Evolutionary conservation across 2,113 vertebrate species (phyloP).

Genomic region (Prunella fulvescens): DNA sequence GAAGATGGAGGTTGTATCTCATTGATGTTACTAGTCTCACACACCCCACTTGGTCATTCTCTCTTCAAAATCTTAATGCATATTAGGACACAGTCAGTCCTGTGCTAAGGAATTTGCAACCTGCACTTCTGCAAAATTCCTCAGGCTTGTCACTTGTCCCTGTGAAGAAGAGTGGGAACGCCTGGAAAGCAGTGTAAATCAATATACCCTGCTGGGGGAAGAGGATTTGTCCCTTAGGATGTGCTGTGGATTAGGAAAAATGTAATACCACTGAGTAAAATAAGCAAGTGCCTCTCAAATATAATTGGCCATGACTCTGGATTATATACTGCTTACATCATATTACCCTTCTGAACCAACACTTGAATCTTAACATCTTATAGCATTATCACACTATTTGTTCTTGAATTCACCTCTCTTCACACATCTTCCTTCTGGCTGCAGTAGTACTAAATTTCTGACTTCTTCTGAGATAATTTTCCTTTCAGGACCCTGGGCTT

Average conservation of each 20-base stretch:
- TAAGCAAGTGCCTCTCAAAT: background rate
- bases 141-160: background rate
- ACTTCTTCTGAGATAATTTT: background rate
- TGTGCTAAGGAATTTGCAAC: background rate
- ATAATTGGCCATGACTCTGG: background rate
- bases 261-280: background rate
- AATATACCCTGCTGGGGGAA: background rate
- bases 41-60: accelerated
- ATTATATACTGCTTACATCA: background rate
- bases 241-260: background rate
- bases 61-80: background rate
- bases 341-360: background rate
- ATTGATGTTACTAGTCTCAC: background rate
- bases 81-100: background rate
- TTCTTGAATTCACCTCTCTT: background rate
- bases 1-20: background rate
- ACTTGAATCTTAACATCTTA: background rate
- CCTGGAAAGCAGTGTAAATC: background rate
- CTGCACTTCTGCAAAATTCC: background rate
- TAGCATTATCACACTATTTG: background rate
- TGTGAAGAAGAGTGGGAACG: accelerated
- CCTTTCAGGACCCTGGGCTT: background rate
- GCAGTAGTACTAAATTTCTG: background rate
- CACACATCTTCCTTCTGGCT: background rate
- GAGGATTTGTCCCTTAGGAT: background rate